Evolutionary conservation across 1,140 invertebrate genomes (phyloP), one percentile per base, ranked within the genome.

Genomic region (Ostrea denselamellosa): DNA sequence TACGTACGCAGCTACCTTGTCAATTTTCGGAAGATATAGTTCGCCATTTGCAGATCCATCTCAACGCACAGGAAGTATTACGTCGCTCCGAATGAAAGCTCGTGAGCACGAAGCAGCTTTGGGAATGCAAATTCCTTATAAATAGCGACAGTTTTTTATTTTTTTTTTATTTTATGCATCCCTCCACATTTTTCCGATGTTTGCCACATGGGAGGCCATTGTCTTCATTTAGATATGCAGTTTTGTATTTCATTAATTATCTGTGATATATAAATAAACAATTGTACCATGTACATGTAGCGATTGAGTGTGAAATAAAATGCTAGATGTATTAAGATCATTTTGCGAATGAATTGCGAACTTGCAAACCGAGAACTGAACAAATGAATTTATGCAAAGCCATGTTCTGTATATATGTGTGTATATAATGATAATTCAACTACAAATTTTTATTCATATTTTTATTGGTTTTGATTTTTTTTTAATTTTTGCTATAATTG

Each of bases 41-140:
- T 65, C 62, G 54, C 83, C 87, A 28, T 28, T 88, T 22, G 65
- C 87, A 19, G 91, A 92, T 68, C 97, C 98, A 93, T 56, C 77
- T 62, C 95, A 97, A 89, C 95, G 98, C 88, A 97, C 97, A 90
- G 98, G 97, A 44, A 98, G 97, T 91, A 98, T 99, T 89, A 97
- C 97, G 0, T 97, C 97, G 0, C 95, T 99, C 8, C 95, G 98
- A 89, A 95, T 98, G 86, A 98, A 98, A 91, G 98, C 98, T 0
- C 96, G 98, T 8, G 98, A 99, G 94, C 98, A 99, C 94, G 98
- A 98, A 93, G 95, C 98, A 9, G 96, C 97, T 92, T 94, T 98
- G 90, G 97, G 98, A 93, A 96, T 98, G 96, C 89, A 92, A 28
- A 12, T 77, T 28, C 68, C 68, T 2, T 77, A 14, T 9, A 77